phyloP scores from a whole-genome alignment of 2,888 invertebrate genomes.

The Amphipoea oculea region DNA sequence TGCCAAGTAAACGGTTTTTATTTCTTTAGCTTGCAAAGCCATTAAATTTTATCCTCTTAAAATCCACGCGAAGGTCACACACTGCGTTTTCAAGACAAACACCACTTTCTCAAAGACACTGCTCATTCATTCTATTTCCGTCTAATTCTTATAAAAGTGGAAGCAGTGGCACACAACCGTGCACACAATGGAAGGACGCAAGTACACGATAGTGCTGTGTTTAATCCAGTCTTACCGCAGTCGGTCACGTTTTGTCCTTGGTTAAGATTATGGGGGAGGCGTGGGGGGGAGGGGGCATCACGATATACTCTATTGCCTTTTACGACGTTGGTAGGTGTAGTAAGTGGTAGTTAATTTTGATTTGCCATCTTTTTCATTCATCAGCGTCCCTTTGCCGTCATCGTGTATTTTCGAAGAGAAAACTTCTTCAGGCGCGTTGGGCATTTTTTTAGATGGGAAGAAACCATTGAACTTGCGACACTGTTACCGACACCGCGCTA shows the following conservation, averaged over 20 bases:
- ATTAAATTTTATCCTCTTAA: not conserved
- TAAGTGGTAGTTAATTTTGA: not conserved
- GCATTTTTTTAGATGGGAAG: too few relatives aligned
- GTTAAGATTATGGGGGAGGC: constrained; percentile 16
- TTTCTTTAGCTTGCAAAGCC: too few relatives aligned
- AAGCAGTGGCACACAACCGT: not conserved
- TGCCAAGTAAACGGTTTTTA: not conserved
- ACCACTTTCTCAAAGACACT: not conserved
- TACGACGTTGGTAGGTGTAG: not conserved
- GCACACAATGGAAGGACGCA: constrained; percentile 1
- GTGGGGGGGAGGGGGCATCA: not conserved
- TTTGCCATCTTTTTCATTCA: not conserved
- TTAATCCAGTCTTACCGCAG: constrained; percentile 27
- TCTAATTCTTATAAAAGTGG: constrained; percentile 1
- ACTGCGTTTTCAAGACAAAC: not conserved
- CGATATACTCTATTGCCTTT: constrained; percentile 6
- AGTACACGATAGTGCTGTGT: constrained; percentile 15
- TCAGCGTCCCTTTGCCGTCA: not conserved
- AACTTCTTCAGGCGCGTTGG: too few relatives aligned
- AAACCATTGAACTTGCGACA: too few relatives aligned
- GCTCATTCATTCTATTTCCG: not conserved
- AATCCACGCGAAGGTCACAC: not conserved
- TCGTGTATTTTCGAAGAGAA: not conserved
- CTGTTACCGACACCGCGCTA: too few relatives aligned
- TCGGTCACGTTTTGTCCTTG: constrained; percentile 50